These are phyloP conservation scores for Macaca fascicularis DNA, from an alignment of 2,113 vertebrate genomes.

Conservation along the genomic window DNA sequence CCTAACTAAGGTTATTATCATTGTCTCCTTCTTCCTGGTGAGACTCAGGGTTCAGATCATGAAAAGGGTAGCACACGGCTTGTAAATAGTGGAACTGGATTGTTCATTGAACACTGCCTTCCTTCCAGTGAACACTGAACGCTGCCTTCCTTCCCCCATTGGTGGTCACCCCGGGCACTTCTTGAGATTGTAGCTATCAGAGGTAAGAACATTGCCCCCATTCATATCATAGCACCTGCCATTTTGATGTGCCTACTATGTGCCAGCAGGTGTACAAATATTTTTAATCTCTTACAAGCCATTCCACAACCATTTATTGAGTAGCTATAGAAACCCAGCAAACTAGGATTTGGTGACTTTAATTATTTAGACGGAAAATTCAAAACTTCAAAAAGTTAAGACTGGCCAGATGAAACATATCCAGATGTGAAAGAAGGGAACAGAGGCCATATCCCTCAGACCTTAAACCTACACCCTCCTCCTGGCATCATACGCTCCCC, in stretches of 20 bases:
- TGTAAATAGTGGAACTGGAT: fast-evolving
- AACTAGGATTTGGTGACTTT: neutral
- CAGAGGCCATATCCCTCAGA: neutral
- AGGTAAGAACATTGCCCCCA: too few relatives aligned
- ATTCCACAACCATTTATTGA: neutral
- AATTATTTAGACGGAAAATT: neutral
- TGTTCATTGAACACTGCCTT: neutral
- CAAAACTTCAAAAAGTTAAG: too few relatives aligned
- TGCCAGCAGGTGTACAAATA: neutral
- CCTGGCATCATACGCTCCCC: fast-evolving
- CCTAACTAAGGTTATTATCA: neutral
- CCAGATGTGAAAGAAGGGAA: too few relatives aligned
- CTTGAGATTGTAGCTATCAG: neutral
- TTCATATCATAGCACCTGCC: fast-evolving
- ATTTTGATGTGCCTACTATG: fast-evolving
- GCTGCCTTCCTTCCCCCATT: fast-evolving
- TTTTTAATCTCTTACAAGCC: neutral
- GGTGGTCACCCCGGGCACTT: neutral
- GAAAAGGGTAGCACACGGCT: fast-evolving
- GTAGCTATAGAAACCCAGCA: neutral
- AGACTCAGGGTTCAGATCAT: fast-evolving
- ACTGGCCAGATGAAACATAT: fast-evolving
- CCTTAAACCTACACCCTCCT: fast-evolving
- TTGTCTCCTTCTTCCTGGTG: neutral
- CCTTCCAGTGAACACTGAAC: neutral